Percentiles rank a stretch among this genome's conserved stretches.
Evolutionary conservation across 2,797 vertebrate genomes (phyloP).

Genomic region (Labeo calbasu): DNA sequence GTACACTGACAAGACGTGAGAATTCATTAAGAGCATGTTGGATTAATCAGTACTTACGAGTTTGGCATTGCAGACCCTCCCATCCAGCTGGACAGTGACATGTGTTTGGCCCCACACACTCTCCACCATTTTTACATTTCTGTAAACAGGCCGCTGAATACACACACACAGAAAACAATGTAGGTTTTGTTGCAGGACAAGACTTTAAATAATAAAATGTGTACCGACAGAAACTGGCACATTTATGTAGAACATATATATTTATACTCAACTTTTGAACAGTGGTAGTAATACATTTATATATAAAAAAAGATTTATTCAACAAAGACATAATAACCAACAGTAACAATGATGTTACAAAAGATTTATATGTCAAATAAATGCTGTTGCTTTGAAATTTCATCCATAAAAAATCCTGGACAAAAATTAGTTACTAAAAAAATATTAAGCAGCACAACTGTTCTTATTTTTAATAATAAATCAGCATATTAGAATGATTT

Average conservation of each 20-base stretch:
- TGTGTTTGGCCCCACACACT: conserved; percentile 84
- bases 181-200: not conserved
- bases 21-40: not conserved
- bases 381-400: not conserved
- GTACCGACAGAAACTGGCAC: not conserved
- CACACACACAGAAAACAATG: conserved; percentile 18
- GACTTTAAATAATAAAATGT: not conserved
- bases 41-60: conserved; percentile 75
- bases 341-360: not conserved
- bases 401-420: not conserved
- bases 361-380: too few relatives aligned
- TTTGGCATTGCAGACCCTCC: conserved; percentile 89
- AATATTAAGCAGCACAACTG: too few relatives aligned
- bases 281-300: not conserved
- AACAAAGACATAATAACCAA: not conserved
- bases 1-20: not conserved
- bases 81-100: conserved; percentile 85
- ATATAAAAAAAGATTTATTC: not conserved
- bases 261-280: not conserved
- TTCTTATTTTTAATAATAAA: not conserved
- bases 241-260: not conserved
- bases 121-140: conserved; percentile 87
- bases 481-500: not conserved
- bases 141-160: conserved; percentile 86
- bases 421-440: not conserved